Evolutionary conservation across 1,140 invertebrate genomes (phyloP), one percentile per base, ranked within the genome.

Genomic region (Zaprionus vittiger): DNA sequence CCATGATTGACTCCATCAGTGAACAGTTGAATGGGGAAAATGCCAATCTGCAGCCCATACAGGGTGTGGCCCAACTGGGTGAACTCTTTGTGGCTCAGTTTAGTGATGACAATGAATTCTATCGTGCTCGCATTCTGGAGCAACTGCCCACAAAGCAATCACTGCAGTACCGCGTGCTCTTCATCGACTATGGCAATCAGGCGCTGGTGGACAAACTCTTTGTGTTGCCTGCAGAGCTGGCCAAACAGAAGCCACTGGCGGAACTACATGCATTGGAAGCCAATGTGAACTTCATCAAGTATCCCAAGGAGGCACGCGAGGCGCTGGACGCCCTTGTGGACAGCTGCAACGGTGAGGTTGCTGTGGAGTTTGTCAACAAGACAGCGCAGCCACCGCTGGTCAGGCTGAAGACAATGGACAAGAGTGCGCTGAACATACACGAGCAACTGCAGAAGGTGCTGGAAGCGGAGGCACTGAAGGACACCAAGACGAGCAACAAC

Each of bases 141-240:
- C 17, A 77, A 7, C n/a, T 91, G 49, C 54, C 61, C 2, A 20
- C 73, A 15, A 62, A 56, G 15, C 52, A 73, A 15, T 82, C 70
- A 14, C 59, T 61, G 6, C 57, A 77, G 6, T 92, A 90, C 44
- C 95, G 95, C 90, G 95, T 96, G 0, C 73, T 95, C 2, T 96
- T 95, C 73, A 94, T 96, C 83, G 96, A 97, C 93, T 96, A 96
- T 83, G 96, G 96, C 22, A 96, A 96, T 87, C 94, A 94, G 0
- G 94, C 94, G 11, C 92, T 94, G 1, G 94, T 94, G 0, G 94
- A 93, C 26, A 94, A 94, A 73, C 82, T 96, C 9, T 93, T 94
- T 28, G 94, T 93, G 68, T 81, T 96, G 62, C 96, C 96, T 0
- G 94, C 95, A 34, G 94, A 96, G 65, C 85, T 96, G 2, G 93